Evolutionary conservation across 2,113 vertebrate genomes (phyloP).

Genomic region (Neopipo cinnamomea): DNA sequence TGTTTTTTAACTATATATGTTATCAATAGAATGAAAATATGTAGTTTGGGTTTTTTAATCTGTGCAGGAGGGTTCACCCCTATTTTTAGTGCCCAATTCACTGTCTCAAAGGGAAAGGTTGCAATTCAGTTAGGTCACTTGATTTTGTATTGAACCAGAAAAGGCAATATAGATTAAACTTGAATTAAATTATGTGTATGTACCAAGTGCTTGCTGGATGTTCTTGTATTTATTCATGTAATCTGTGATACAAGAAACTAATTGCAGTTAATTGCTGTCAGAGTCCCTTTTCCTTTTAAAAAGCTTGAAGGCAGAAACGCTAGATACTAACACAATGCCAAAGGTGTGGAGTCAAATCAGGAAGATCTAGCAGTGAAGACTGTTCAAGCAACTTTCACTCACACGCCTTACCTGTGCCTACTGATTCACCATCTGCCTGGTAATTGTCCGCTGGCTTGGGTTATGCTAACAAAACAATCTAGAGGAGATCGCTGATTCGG

Average conservation of each 20-base stretch:
- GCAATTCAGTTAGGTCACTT: background rate
- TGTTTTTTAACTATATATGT: background rate
- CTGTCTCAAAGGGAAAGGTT: background rate
- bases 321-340: background rate
- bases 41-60: background rate
- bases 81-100: background rate
- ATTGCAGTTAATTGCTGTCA: background rate
- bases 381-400: background rate
- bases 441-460: background rate
- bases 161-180: background rate
- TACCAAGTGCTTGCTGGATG: background rate
- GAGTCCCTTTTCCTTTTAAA: background rate
- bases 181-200: background rate
- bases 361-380: background rate
- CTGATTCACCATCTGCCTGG: background rate
- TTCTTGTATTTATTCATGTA: background rate
- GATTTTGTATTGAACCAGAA: background rate
- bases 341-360: background rate
- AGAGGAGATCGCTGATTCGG: background rate
- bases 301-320: background rate
- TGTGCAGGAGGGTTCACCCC: background rate
- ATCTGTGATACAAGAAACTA: background rate
- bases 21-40: background rate
- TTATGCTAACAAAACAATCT: background rate
- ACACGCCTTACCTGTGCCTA: background rate